Evolutionary conservation across 1,140 invertebrate species (phyloP).

Genomic region (Melanaphis sacchari): DNA sequence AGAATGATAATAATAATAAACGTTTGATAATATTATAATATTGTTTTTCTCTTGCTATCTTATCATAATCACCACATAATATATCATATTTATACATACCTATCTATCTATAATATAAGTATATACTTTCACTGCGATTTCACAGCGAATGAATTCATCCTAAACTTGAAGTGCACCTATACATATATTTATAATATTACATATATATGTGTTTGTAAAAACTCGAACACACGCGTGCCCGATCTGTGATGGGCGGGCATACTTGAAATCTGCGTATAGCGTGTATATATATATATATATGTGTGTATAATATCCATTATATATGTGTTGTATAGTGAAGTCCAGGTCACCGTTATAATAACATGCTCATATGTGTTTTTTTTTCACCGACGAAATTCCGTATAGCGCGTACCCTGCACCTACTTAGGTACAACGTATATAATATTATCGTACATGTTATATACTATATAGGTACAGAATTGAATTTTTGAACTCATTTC

Average conservation of each 20-base stretch:
- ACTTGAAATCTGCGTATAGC: conserved; percentile 3
- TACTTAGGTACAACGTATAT: neutral
- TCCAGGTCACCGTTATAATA: conserved; percentile 36
- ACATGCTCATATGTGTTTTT: neutral
- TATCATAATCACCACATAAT: neutral
- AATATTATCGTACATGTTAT: neutral
- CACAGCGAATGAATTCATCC: neutral
- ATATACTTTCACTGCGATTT: conserved; percentile 26
- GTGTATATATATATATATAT: too few species aligned
- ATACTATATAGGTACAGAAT: neutral
- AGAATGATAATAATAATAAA: neutral
- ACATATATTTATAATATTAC: neutral
- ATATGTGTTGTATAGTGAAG: neutral
- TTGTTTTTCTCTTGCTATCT: neutral
- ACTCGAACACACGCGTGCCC: neutral
- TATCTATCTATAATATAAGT: too few species aligned
- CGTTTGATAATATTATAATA: conserved; percentile 19
- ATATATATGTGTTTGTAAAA: neutral
- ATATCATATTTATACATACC: neutral
- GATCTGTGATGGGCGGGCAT: neutral
- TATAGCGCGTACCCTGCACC: neutral
- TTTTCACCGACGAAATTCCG: neutral
- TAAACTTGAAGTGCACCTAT: neutral
- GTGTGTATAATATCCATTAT: neutral
- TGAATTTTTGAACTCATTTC: neutral